Percentiles rank a stretch among this genome's conserved stretches.
Conservation (phyloP, 2,113 vertebrate genomes). For the Macroglossus sobrinus region DNA sequence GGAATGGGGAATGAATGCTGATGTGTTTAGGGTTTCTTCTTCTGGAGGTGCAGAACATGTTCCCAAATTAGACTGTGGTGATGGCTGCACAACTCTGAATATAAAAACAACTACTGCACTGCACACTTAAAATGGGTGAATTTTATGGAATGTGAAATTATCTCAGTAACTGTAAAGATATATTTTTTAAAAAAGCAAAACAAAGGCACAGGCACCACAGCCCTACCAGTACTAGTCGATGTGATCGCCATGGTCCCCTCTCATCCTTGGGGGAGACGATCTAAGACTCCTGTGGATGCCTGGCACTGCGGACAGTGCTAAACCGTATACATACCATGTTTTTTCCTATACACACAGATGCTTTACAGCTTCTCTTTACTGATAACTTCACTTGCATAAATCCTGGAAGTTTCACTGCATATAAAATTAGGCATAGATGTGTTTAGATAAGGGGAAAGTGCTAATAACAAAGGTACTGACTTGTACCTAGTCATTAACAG, state of each 20-base stretch:
- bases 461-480: neutral
- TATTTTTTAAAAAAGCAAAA: neutral
- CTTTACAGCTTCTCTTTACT: neutral
- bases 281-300: too few species aligned
- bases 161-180: neutral
- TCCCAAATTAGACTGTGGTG: too few species aligned
- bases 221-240: too few species aligned
- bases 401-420: neutral
- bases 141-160: neutral
- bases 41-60: neutral
- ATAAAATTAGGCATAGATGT: neutral
- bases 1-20: neutral
- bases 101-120: neutral
- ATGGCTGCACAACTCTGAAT: neutral
- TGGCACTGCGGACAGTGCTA: too few species aligned
- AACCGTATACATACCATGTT: neutral
- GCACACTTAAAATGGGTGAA: neutral
- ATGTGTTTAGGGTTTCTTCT: neutral
- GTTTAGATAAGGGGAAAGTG: neutral
- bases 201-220: neutral
- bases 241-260: too few species aligned
- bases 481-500: neutral
- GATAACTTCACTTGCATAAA: neutral
- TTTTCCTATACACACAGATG: neutral
- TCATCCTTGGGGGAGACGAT: too few species aligned